Conservation (phyloP, 2,888 invertebrate genomes). For the Sesamia inferens region DNA sequence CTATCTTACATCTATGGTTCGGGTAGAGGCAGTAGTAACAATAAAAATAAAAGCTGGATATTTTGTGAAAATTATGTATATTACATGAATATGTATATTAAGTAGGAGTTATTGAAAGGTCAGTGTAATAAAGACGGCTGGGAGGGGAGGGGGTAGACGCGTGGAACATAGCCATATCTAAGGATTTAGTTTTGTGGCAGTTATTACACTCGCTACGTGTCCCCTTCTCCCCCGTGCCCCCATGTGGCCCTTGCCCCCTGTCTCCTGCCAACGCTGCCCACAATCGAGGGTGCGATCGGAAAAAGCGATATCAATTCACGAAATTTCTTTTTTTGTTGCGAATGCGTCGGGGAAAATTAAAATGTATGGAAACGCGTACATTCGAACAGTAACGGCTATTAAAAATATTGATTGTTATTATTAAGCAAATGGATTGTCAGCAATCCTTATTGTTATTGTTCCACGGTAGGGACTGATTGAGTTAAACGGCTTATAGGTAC, state of each 20-base stretch:
- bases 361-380: conserved; percentile 65
- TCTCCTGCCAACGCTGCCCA: conserved; percentile 52
- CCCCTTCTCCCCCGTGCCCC: conserved; percentile 33
- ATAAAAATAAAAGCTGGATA: conserved; percentile 53
- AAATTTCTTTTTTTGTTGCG: conserved; percentile 74
- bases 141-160: conserved; percentile 55
- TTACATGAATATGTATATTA: conserved; percentile 57
- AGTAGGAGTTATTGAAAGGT: conserved; percentile 67
- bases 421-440: conserved; percentile 39
- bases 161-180: conserved; percentile 62
- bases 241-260: conserved; percentile 12
- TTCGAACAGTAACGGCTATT: conserved; percentile 61
- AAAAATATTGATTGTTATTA: conserved; percentile 55
- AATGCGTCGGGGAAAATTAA: conserved; percentile 73
- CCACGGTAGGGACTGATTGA: conserved; percentile 4
- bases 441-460: conserved; percentile 30
- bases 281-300: conserved; percentile 75
- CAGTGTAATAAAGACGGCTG: conserved; percentile 69
- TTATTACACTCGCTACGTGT: conserved; percentile 71
- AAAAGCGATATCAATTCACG: conserved; percentile 80
- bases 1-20: conserved; percentile 55
- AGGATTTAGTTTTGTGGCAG: conserved; percentile 77
- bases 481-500: background rate
- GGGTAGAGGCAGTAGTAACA: conserved; percentile 29
- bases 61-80: conserved; percentile 55